Conservation (phyloP, 2,888 invertebrate genomes). For the Torymus texanus region DNA sequence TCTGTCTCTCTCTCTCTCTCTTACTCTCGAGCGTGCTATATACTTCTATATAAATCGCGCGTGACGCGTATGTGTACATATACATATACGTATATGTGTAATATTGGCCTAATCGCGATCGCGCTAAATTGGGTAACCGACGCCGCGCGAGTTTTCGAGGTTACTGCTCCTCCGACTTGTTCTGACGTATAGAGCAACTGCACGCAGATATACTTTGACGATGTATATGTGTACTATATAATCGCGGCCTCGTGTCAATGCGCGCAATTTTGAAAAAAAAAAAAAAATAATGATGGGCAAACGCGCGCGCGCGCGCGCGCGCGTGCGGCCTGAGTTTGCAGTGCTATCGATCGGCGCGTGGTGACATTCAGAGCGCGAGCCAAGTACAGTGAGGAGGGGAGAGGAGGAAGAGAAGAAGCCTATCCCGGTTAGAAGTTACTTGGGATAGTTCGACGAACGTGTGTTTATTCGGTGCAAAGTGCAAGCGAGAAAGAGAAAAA, state of each 20-base stretch:
- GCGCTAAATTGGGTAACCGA: constrained; percentile 27
- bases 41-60: no score
- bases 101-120: no score
- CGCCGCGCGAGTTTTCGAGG: constrained; percentile 22
- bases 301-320: background rate
- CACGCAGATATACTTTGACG: no score
- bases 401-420: background rate
- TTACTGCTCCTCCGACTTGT: constrained; percentile 2
- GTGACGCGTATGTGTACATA: no score
- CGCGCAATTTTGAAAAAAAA: background rate
- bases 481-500: background rate
- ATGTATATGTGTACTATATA: no score
- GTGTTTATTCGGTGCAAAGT: constrained; percentile 17
- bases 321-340: constrained; percentile 3
- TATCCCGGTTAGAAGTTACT: constrained; percentile 14
- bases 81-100: no score
- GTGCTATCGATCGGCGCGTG: background rate
- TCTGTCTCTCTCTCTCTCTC: no score
- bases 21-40: no score
- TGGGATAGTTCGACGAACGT: background rate
- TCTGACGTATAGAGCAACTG: no score
- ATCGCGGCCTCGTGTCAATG: no score
- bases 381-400: background rate
- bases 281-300: constrained; percentile 13
- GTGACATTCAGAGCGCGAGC: constrained; percentile 7